Evolutionary conservation across 2,888 invertebrate genomes (phyloP).

Genomic region (Drosophila eohydei): DNA sequence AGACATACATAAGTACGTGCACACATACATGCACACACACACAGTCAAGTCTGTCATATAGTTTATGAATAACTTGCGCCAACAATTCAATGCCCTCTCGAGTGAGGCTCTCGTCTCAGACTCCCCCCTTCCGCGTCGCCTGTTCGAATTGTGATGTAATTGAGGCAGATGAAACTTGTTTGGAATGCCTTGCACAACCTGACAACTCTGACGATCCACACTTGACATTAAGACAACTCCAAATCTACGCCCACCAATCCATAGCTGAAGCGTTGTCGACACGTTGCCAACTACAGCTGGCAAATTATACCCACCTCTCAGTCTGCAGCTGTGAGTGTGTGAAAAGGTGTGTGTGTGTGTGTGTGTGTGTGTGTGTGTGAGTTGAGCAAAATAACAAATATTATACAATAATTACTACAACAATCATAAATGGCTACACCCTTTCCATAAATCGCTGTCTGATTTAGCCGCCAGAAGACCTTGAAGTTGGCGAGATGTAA

Average conservation of each 20-base stretch:
- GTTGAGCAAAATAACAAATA: constrained; percentile 27
- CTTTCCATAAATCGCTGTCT: constrained; percentile 27
- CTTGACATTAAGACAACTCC: constrained; percentile 63
- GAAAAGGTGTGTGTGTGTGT: constrained; percentile 1
- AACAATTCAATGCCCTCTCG: constrained; percentile 27
- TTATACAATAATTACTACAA: constrained; percentile 44
- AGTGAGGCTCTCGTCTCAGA: constrained; percentile 1
- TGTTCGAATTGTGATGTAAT: constrained; percentile 24
- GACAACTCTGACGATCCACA: constrained; percentile 51
- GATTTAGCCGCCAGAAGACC: constrained; percentile 44
- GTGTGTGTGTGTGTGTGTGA: constrained; percentile 11
- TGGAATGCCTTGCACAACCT: constrained; percentile 25
- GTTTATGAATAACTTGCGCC: background rate
- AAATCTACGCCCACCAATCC: constrained; percentile 45
- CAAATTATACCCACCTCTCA: constrained; percentile 39
- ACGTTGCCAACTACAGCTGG: constrained; percentile 22
- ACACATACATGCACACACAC: background rate
- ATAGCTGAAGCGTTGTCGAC: constrained; percentile 22
- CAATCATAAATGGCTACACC: constrained; percentile 56
- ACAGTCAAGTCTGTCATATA: background rate
- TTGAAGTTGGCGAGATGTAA: constrained; percentile 31
- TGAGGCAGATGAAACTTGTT: constrained; percentile 44
- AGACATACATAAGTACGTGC: constrained; percentile 28
- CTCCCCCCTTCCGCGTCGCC: background rate
- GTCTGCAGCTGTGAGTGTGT: constrained; percentile 4